phyloP scores from a whole-genome alignment of 1,140 invertebrate genomes.

The Drosophila equinoxialis region DNA sequence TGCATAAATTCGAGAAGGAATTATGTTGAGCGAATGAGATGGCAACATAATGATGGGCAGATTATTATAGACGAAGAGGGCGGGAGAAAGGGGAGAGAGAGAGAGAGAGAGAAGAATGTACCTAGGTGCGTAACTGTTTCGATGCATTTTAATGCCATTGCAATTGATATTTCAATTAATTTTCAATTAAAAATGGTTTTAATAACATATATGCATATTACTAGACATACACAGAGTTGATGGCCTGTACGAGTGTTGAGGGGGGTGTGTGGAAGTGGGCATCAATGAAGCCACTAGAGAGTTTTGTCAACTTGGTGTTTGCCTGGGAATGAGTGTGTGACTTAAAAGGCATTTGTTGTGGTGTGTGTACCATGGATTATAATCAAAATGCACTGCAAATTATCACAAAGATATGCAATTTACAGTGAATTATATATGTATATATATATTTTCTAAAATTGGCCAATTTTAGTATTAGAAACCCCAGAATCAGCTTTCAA shows the following conservation, averaged over 20 bases:
- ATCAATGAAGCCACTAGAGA: conserved; percentile 2
- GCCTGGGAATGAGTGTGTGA: not conserved
- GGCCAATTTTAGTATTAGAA: too few relatives aligned
- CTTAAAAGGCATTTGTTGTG: not conserved
- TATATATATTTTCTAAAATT: too few relatives aligned
- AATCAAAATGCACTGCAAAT: conserved; percentile 10
- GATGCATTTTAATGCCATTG: conserved; percentile 61
- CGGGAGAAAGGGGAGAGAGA: not conserved
- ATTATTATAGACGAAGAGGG: not conserved
- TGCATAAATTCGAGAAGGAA: conserved; percentile 59
- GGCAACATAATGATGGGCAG: not conserved
- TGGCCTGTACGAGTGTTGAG: not conserved
- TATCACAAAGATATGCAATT: not conserved
- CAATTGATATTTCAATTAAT: conserved; percentile 77
- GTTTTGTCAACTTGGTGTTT: conserved; percentile 15
- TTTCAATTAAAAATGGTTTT: conserved; percentile 72
- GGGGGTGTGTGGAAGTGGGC: not conserved
- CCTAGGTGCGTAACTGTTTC: conserved; percentile 20
- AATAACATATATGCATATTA: conserved; percentile 44
- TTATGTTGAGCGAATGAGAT: conserved; percentile 37
- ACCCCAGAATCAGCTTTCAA: too few relatives aligned
- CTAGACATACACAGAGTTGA: conserved; percentile 14
- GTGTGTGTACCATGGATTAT: not conserved
- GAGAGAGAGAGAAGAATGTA: not conserved
- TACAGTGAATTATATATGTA: not conserved